Base-by-base conservation (phyloP, 1,140 invertebrate genomes). In the Oryzaephilus surinamensis region DNA sequence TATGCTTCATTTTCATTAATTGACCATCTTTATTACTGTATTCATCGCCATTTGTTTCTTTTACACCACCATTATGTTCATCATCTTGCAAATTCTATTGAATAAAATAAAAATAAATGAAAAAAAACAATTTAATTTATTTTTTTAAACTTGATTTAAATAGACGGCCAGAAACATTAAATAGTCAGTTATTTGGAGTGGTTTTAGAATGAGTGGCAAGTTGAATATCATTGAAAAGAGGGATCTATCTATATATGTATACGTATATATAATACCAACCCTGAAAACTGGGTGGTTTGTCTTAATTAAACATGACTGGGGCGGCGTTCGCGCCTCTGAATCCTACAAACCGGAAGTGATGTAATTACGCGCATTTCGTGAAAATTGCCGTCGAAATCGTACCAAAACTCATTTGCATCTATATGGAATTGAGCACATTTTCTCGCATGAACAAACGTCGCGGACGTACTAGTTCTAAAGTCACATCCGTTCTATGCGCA, bases 1-100 rank as follows among this genome's bases (percentile, higher is more conserved):
- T 62, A 12, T 67, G 65, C 20, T 67, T 66, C 51, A 71, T 64
- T 18, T 67, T 66, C 40, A 66, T 61, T 8, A 72, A 35, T 38
- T 61, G 55, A 3, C 52, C 49, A 19, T 48, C 49, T 26, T 52
- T 19, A 52, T 60, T 32, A 16, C 64, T 61, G 33, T 60, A 64
- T 30, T 60, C 65, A 12, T 50, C 63, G 38, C 33, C 12, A 32
- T n/a, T 33, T 40, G 13, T 27, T 26, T 6, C 7, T 37, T 23
- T 44, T 16, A 62, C 70, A 23, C 12, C n/a, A 10, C 12, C 15
- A 24, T 21, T 24, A 14, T 41, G 21, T 58, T 58, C 33, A 58
- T 58, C 33, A 58, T 71, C 35, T 61, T 55, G 21, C 62, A 61
- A 32, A 45, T 66, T 26, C 61, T 72, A 55, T 24, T 21, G 6